Evolutionary conservation across 2,113 vertebrate species (phyloP), one percentile per base, ranked within the genome.

Genomic region (Balaeniceps rex): DNA sequence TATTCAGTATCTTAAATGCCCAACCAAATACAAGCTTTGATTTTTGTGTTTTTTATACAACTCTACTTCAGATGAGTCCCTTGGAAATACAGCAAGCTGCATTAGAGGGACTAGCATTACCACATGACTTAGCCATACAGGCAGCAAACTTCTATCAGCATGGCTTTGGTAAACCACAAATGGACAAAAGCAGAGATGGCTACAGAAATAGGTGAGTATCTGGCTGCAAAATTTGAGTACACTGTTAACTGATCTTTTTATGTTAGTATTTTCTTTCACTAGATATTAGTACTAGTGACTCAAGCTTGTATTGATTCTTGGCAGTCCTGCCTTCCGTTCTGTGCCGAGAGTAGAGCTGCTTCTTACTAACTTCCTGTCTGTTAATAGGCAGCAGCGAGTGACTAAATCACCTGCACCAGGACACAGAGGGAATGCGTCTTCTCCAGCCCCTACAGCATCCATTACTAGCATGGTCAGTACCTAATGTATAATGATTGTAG

Each of bases 401-500:
- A 98, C 98, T 29, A 98, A 98, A 70, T 99, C 99, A 18, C 99
- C 99, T 94, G 99, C 98, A 10, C 99, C 99, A 7, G 98, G 98
- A 87, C 99, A 99, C 90, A 93, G 98, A 96, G 98, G 98, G 77
- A 99, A 97, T 77, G 97, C 99, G 57, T 98, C 98, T 93, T 99
- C 99, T 88, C 99, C 99, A 74, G 98, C 98, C 40, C 98, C 98
- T 9, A 95, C 98, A 63, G 99, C 98, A 81, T 95, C 99, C 33
- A 98, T 99, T 79, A 99, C 99, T 6, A 99, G 99, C 97, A 99
- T 99, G 99, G 99, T 99, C 83, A 98, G 99, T 96, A 85, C 81
- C 54, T 69, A 14, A 2, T 7, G 28, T 4, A 1, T n/a, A 10
- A 12, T 6, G 61, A 11, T 5, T 33, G 76, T 9, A 22, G 74